Base-by-base conservation (phyloP, 1,140 invertebrate genomes). In the Drosophila tristis region DNA sequence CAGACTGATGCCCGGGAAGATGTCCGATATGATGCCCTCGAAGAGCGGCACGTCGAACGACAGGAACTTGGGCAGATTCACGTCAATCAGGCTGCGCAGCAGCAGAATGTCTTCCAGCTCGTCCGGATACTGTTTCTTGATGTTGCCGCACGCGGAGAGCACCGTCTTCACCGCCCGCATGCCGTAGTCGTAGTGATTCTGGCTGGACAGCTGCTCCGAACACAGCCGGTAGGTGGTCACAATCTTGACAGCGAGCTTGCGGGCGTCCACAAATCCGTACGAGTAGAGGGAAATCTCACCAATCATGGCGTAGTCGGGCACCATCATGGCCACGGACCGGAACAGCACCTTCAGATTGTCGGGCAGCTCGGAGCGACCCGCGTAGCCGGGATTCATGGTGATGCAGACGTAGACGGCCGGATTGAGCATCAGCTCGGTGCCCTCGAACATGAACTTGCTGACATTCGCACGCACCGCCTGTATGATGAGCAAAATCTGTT, bases 241-340 rank as follows among this genome's bases (percentile, higher is more conserved):
- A 59, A 98, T 97, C 91, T 98, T 98, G 0, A 96, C 95, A 3
- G 97, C 96, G 8, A 98, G 92, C 15, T 95, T 94, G 47, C 96
- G 94, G 0, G 97, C 97, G 70, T 96, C 94, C 6, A 94, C 94
- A 92, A 98, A 99, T 2, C 98, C 98, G 72, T 95, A 97, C 0
- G 97, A 98, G 80, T 98, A 98, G 0, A 98, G 92, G 0, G 96
- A 97, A 55, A 98, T 98, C 92, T 98, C 97, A 0, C 95, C 97
- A 81, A 98, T 98, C 93, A 98, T 95, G 0, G 96, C 95, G 90
- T 98, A 98, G 91, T 98, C 97, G 0, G 98, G 97, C 11, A 98
- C 97, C 97, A 98, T 98, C 97, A 98, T 98, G 0, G 97, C 96
- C 5, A 99, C 97, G 2, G 97, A 97, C 39, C 98, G 94, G 91